phyloP scores from a whole-genome alignment of 2,113 vertebrate species.

The Lycaon pictus region DNA sequence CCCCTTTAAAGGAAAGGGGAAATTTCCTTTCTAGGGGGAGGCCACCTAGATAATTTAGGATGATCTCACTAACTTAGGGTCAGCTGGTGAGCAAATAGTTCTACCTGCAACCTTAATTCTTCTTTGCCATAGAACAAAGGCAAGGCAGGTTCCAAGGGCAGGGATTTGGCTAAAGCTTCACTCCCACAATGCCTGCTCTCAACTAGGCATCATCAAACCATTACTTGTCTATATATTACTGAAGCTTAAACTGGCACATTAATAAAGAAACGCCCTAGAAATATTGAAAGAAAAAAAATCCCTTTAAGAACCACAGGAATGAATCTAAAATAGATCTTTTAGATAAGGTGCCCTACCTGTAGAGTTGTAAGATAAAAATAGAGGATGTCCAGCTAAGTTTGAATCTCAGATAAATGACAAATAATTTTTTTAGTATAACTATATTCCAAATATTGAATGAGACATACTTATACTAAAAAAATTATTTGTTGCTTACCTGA shows the following conservation, averaged over 20 bases:
- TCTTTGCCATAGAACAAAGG: not conserved
- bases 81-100: not conserved
- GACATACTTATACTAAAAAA: not conserved
- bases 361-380: not conserved
- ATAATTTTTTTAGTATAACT: not conserved
- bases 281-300: not conserved
- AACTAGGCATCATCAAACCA: not conserved
- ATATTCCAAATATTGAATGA: not conserved
- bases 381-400: not conserved
- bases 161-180: not conserved
- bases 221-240: not conserved
- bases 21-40: no score
- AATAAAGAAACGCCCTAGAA: not conserved
- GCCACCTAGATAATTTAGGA: not conserved
- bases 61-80: not conserved
- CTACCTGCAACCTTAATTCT: not conserved
- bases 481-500: not conserved
- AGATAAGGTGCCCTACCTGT: not conserved
- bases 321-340: not conserved
- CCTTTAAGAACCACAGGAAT: constrained; percentile 40
- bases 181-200: not conserved
- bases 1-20: not conserved
- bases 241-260: not conserved
- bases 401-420: not conserved
- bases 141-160: not conserved